Evolutionary conservation across 2,797 vertebrate species (phyloP), one percentile per base, ranked within the genome.

Genomic region (Alosa sapidissima): DNA sequence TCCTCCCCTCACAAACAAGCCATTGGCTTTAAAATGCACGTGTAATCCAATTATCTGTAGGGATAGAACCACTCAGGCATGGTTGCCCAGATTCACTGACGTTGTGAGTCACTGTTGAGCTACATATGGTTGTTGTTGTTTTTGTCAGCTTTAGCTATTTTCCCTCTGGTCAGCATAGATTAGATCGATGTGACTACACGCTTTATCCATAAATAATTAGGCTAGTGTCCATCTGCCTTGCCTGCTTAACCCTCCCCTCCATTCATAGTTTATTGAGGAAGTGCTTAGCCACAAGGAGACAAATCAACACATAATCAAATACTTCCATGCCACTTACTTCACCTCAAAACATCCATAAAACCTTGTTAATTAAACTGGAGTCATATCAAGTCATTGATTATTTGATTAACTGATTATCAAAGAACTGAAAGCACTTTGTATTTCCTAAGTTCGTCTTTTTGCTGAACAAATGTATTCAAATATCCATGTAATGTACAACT

Each of bases 11-110:
- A 85, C 90, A 89, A 94, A 91, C 90, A 91, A 89, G 87, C 65
- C 33, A 52, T 84, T 83, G 84, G 91, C 87, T 88, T 88, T 86
- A 84, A 86, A 54, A 85, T 85, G 85, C 82, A 86, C 75, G 8
- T 88, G 85, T 92, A 93, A 95, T 87, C 93, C 93, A 91, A 91
- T 94, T 92, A 94, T 78, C 72, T 19, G 65, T 68, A 52, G 82
- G 82, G 81, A 58, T 33, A 86, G 62, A 83, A 21, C 45, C 51
- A 58, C 45, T 47, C 54, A 65, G 54, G 52, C 78, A 82, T 83
- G 85, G 87, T 47, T 41, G 81, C 81, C 58, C 75, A 78, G 83
- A 84, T 55, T 60, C 62, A 24, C 55, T 48, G 55, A 45, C 49
- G 55, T 28, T 54, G 81, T 65, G 65, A 49, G 81, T 60, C 65